A percentile compares a stretch with the other conserved stretches of the same genome.
Conservation (phyloP, 1,140 invertebrate species). For the Lysiphlebus fabarum region DNA sequence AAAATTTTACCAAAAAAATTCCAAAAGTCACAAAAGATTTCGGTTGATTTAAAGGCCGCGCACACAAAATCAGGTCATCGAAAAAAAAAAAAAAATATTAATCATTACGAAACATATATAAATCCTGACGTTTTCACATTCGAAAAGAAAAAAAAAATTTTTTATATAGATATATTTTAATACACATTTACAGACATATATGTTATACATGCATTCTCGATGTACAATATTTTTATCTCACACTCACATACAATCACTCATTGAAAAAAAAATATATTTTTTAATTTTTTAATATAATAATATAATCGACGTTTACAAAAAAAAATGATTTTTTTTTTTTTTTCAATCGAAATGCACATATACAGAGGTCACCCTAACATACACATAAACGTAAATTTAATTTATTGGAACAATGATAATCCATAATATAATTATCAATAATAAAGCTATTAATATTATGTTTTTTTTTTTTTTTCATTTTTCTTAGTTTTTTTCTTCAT, state of each 20-base stretch:
- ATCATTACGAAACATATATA: conserved; percentile 14
- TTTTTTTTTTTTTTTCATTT: conserved; percentile 7
- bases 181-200: conserved; percentile 1
- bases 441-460: conserved; percentile 22
- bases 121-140: conserved; percentile 5
- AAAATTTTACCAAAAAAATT: neutral
- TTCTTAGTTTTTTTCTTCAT: too few relatives aligned
- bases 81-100: conserved; percentile 5
- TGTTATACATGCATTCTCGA: conserved; percentile 27
- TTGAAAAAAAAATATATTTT: conserved; percentile 15
- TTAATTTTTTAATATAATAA: conserved; percentile 20
- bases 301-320: conserved; percentile 22
- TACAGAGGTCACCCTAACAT: conserved; percentile 14
- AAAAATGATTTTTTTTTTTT: conserved; percentile 2
- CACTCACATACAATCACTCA: conserved; percentile 15
- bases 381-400: conserved; percentile 8
- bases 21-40: conserved; percentile 2
- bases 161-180: conserved; percentile 13
- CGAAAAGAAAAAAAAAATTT: conserved; percentile 5
- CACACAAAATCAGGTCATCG: conserved; percentile 6
- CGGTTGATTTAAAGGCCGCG: neutral
- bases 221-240: conserved; percentile 17
- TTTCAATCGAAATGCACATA: conserved; percentile 22
- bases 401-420: conserved; percentile 44
- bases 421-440: conserved; percentile 38